Evolutionary conservation across 1,140 invertebrate species (phyloP).

Genomic region (Lepidurus apus): DNA sequence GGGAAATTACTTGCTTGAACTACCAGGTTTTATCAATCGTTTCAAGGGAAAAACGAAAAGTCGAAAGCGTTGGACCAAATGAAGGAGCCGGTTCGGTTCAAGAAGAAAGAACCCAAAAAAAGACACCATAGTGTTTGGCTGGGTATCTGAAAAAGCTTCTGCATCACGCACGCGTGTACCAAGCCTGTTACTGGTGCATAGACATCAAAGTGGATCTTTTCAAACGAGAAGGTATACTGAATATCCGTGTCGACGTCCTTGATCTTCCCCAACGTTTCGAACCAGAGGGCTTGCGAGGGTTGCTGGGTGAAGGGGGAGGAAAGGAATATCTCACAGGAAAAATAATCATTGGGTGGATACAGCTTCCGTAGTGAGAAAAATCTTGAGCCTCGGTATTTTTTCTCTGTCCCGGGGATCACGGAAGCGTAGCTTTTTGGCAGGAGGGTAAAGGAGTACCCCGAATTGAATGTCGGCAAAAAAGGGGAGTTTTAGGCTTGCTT

Average conservation of each 20-base stretch:
- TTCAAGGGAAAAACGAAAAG: not conserved
- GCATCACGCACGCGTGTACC: too few relatives aligned
- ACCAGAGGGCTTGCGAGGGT: not conserved
- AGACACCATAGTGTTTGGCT: too few relatives aligned
- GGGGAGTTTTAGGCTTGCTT: too few relatives aligned
- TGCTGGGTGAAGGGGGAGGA: not conserved
- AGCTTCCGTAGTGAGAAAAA: too few relatives aligned
- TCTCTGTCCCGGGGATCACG: too few relatives aligned
- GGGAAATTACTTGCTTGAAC: not conserved
- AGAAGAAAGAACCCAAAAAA: too few relatives aligned
- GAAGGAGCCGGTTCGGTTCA: not conserved
- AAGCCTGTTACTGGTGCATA: too few relatives aligned
- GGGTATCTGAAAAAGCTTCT: too few relatives aligned
- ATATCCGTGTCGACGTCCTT: not conserved
- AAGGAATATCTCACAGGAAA: not conserved
- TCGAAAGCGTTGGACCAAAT: not conserved
- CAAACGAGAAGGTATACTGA: not conserved
- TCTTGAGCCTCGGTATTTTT: too few relatives aligned
- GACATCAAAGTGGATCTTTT: not conserved
- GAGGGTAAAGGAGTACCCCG: too few relatives aligned
- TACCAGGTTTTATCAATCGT: not conserved
- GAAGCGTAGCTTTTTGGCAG: too few relatives aligned
- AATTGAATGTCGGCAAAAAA: too few relatives aligned
- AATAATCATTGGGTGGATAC: not conserved
- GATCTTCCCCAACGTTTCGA: not conserved